Conservation (phyloP, 2,888 invertebrate species). For the Archaeoteleia sp. region DNA sequence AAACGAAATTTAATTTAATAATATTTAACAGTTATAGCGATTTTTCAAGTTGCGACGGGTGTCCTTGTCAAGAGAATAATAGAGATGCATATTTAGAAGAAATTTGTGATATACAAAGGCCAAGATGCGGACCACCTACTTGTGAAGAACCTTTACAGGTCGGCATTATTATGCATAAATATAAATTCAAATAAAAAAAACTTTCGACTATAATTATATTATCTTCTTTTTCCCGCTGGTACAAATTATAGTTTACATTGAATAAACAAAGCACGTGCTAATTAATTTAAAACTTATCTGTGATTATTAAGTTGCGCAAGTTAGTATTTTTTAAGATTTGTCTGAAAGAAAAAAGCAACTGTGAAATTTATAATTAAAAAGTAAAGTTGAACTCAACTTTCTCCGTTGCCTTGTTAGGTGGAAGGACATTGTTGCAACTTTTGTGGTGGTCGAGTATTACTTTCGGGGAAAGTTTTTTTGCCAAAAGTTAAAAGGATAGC, state of each 20-base stretch:
- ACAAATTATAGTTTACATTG: neutral
- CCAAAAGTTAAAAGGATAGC: conserved; percentile 55
- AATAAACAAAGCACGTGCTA: neutral
- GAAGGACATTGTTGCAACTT: conserved; percentile 71
- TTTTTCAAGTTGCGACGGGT: conserved; percentile 56
- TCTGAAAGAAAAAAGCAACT: no score
- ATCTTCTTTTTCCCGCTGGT: neutral
- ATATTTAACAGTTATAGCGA: conserved; percentile 66
- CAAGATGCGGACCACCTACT: conserved; percentile 59
- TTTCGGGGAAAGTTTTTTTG: conserved; percentile 55
- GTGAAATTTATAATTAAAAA: conserved; percentile 4
- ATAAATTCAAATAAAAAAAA: neutral
- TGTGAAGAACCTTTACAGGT: conserved; percentile 69
- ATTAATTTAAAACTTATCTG: neutral
- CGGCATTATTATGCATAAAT: conserved; percentile 28
- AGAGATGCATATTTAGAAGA: conserved; percentile 62
- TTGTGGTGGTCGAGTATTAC: conserved; percentile 66
- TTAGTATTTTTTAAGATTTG: neutral
- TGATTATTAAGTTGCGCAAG: neutral
- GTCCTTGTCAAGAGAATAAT: conserved; percentile 63
- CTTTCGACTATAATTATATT: neutral
- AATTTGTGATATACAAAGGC: conserved; percentile 64
- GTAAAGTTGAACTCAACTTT: neutral
- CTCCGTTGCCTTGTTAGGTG: conserved; percentile 56
- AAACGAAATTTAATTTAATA: no score